Conservation (phyloP, 2,797 vertebrate genomes). For the Pangasius larnaudii region DNA sequence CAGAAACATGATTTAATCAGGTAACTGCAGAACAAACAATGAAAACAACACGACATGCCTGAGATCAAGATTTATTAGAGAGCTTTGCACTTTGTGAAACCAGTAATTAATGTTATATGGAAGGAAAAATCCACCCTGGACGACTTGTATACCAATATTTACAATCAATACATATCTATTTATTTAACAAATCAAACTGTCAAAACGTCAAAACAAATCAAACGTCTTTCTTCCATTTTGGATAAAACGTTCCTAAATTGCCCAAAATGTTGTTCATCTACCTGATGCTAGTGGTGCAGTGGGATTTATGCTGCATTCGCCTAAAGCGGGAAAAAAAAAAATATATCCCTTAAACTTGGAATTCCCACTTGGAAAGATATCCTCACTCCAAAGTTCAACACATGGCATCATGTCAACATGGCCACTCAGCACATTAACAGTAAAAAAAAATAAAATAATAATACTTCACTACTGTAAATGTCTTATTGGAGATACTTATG, state of each 20-base stretch:
- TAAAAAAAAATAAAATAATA: too few relatives aligned
- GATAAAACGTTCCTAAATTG: background rate
- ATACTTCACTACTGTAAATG: too few relatives aligned
- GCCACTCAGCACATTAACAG: too few relatives aligned
- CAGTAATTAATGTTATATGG: background rate
- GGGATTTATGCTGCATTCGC: background rate
- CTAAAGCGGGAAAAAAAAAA: background rate
- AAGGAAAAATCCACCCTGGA: background rate
- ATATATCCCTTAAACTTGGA: background rate
- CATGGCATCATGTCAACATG: background rate
- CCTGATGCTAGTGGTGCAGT: background rate
- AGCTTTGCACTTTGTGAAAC: background rate
- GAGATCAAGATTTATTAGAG: background rate
- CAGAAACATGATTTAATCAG: background rate
- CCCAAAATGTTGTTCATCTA: background rate
- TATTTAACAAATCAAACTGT: background rate
- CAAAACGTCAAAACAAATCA: too few relatives aligned
- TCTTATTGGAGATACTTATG: too few relatives aligned
- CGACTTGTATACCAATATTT: background rate
- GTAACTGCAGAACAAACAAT: background rate
- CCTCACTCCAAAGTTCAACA: background rate
- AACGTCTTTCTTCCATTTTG: background rate
- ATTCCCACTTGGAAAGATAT: background rate
- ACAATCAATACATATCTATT: background rate
- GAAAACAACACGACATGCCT: background rate